These are phyloP conservation scores for Cryptoblepharus egeriae DNA, from an alignment of 2,797 vertebrate species.

Conservation along the genomic window DNA sequence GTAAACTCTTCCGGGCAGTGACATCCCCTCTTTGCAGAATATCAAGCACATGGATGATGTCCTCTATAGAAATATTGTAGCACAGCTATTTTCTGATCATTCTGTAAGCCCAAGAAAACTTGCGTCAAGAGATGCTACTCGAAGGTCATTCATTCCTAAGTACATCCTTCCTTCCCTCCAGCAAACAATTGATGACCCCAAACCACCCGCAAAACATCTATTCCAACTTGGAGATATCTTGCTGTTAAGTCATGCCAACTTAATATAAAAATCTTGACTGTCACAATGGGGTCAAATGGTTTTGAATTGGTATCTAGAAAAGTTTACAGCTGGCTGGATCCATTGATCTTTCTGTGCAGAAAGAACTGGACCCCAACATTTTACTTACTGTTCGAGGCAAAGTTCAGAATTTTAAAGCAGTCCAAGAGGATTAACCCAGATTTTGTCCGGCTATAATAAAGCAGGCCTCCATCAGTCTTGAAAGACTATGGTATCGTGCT, in stretches of 20 bases:
- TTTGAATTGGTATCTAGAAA: neutral
- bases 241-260: neutral
- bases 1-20: too few species aligned
- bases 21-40: too few species aligned
- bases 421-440: conserved; percentile 15
- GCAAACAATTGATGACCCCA: neutral
- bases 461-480: too few species aligned
- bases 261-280: neutral
- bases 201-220: neutral
- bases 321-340: neutral
- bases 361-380: neutral
- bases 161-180: neutral
- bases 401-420: conserved; percentile 9
- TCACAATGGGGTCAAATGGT: neutral
- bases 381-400: neutral
- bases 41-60: too few species aligned
- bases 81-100: too few species aligned
- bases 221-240: neutral
- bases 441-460: conserved; percentile 39
- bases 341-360: neutral
- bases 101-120: too few species aligned
- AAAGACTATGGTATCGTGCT: too few species aligned
- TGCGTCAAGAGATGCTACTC: neutral
- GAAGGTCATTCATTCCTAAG: neutral
- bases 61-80: too few species aligned